Conservation (phyloP, 2,888 invertebrate genomes). For the Drosophila limbata region DNA sequence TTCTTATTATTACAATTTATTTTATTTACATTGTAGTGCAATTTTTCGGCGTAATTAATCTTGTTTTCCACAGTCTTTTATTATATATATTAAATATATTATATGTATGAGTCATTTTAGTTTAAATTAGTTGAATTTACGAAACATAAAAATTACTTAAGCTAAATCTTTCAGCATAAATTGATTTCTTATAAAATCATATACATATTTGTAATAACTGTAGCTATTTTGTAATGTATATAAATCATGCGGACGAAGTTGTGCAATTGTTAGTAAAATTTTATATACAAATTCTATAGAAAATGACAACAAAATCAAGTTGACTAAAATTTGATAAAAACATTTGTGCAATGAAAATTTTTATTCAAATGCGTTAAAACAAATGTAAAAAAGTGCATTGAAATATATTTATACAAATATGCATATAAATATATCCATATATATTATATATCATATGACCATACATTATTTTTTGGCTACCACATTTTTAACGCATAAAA, state of each 20-base stretch:
- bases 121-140: slow-evolving; percentile 74
- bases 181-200: slow-evolving; percentile 60
- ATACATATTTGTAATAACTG: slow-evolving; percentile 32
- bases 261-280: slow-evolving; percentile 78
- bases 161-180: slow-evolving; percentile 43
- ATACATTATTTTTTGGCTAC: slow-evolving; percentile 69
- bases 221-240: slow-evolving; percentile 61
- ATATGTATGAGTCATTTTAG: slow-evolving; percentile 69
- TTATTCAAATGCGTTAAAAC: slow-evolving; percentile 46
- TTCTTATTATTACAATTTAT: slow-evolving; percentile 52
- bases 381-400: slow-evolving; percentile 37
- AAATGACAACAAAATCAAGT: slow-evolving; percentile 47
- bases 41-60: slow-evolving; percentile 62
- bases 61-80: slow-evolving; percentile 42
- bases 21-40: slow-evolving; percentile 69
- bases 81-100: slow-evolving; percentile 31
- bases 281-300: slow-evolving; percentile 50
- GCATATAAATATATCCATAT: slow-evolving; percentile 37
- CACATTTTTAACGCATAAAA: slow-evolving; percentile 61
- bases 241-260: slow-evolving; percentile 72
- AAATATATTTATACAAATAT: slow-evolving; percentile 53
- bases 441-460: slow-evolving; percentile 39
- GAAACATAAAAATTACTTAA: slow-evolving; percentile 60
- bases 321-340: slow-evolving; percentile 38
- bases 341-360: slow-evolving; percentile 63